Percentiles rank a stretch among this genome's conserved stretches.
Conservation (phyloP, 2,797 vertebrate species). For the Sebastes vulpes region DNA sequence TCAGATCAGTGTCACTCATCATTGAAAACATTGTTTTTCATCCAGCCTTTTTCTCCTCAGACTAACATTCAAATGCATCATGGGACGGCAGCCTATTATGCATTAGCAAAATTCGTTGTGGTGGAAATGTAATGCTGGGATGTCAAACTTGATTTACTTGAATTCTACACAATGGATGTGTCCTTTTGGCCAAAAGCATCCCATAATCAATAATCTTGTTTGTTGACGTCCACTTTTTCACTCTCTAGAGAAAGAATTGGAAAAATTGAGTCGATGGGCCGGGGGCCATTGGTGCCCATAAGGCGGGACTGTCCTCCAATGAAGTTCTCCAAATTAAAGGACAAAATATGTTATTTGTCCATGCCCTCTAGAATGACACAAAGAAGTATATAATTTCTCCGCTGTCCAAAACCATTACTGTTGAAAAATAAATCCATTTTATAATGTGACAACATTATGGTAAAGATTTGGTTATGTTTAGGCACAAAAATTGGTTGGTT, state of each 20-base stretch:
- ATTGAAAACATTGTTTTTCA: conserved; percentile 17
- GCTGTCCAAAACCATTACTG: neutral
- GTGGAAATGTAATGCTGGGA: neutral
- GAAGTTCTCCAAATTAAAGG: neutral
- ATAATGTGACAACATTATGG: neutral
- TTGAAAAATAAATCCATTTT: neutral
- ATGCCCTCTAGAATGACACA: neutral
- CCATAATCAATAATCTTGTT: neutral
- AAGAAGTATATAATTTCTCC: neutral
- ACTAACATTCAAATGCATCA: conserved; percentile 3
- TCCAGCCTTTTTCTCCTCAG: neutral
- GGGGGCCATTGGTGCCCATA: neutral
- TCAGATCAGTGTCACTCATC: conserved; percentile 37
- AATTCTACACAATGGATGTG: neutral
- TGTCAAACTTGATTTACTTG: conserved; percentile 2
- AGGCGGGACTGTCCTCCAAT: neutral
- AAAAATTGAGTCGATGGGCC: neutral
- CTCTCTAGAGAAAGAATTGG: neutral
- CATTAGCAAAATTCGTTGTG: neutral
- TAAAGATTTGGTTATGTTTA: neutral
- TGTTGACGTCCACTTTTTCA: neutral
- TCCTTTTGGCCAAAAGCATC: neutral
- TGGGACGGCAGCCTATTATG: neutral
- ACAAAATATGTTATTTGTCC: neutral
- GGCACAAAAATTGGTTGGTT: no score